These are phyloP conservation scores for Rhaphigaster nebulosa DNA, from an alignment of 2,888 invertebrate genomes.

Conservation along the genomic window DNA sequence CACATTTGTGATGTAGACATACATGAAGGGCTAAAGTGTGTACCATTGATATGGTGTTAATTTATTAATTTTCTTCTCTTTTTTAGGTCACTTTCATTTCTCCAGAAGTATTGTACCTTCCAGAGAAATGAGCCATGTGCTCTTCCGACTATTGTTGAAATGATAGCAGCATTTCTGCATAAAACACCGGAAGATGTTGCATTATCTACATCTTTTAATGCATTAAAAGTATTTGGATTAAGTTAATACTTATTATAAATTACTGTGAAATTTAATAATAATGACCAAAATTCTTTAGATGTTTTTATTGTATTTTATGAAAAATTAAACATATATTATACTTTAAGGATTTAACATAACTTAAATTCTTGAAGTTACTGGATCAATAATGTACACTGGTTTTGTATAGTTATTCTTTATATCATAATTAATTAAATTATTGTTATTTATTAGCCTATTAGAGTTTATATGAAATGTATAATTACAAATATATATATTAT, in stretches of 20 bases:
- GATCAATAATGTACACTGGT: neutral
- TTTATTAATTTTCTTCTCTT: constrained; percentile 54
- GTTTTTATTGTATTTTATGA: constrained; percentile 15
- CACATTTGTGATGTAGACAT: no score
- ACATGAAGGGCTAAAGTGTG: neutral
- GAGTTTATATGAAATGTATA: constrained; percentile 35
- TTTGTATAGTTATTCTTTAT: constrained; percentile 17
- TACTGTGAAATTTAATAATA: neutral
- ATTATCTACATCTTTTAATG: constrained; percentile 90
- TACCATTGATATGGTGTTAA: neutral
- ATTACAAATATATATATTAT: neutral
- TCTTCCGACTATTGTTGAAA: constrained; percentile 91
- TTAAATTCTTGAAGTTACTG: constrained; percentile 2
- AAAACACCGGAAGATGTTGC: constrained; percentile 91
- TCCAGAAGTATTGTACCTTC: constrained; percentile 93
- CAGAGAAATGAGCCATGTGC: constrained; percentile 97
- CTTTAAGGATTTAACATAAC: neutral
- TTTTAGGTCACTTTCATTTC: constrained; percentile 81
- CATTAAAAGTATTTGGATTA: constrained; percentile 89
- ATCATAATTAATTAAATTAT: constrained; percentile 39
- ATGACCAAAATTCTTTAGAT: neutral
- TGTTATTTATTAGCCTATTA: constrained; percentile 28
- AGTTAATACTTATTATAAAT: constrained; percentile 72
- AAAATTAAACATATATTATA: constrained; percentile 8
- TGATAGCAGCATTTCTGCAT: constrained; percentile 92